Evolutionary conservation across 2,113 vertebrate species (phyloP), one percentile per base, ranked within the genome.

Genomic region (Sinocyclocheilus anophthalmus): DNA sequence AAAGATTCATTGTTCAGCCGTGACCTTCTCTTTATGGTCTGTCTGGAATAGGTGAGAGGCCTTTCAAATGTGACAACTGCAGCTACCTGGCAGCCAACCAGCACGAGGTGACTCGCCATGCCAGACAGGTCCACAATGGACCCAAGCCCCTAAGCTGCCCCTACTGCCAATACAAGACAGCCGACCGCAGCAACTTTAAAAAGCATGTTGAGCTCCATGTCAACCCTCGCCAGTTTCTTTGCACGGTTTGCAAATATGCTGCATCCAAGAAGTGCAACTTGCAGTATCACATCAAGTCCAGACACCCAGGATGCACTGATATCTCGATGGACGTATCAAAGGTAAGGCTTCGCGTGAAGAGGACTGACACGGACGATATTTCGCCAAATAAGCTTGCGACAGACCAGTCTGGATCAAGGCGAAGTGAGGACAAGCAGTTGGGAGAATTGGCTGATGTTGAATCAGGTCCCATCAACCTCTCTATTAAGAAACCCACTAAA

Each of bases 211-310:
- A 99, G 87, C 96, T 99, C 0, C 98, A 99, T 65, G 94, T 99
- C 59, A 98, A 98, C 79, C 98, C 98, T 0, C 96, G 98, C 3
- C 98, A 99, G 94, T 99, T 99, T 75, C 96, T 98, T 76, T 99
- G 98, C 63, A 98, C 98, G 0, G 97, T 98, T 0, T 99, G 98
- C 89, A 96, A 97, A 88, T 99, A 99, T 3, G 98, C 98, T 0
- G 98, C 98, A 0, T 99, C 98, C 85, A 99, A 99, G 92, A 99
- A 99, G 84, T 99, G 98, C 91, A 99, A 99, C 91, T 94, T 99
- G 89, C 97, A 99, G 92, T 99, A 99, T 91, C 98, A 99, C 93
- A 97, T 99, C 91, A 99, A 99, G 89, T 99, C 98, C 30, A 94
- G 97, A 80, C 98, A 99, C 89, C 95, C 96, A 0, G 96, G 97